Conservation (phyloP, 2,797 vertebrate species). For the Jordanella pulchra region DNA sequence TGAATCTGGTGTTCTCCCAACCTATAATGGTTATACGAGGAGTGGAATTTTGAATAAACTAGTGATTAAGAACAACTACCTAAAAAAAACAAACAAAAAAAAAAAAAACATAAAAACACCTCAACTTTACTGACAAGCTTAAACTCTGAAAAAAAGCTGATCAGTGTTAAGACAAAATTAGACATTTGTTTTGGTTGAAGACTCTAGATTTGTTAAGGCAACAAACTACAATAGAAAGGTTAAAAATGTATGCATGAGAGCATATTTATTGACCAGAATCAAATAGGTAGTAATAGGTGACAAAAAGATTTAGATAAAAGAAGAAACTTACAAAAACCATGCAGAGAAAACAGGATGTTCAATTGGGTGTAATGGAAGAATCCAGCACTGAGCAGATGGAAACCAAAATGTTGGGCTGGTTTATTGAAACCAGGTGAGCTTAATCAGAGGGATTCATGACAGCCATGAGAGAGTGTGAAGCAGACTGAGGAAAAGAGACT, state of each 20-base stretch:
- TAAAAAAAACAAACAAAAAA: no score
- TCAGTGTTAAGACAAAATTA: neutral
- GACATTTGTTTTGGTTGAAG: neutral
- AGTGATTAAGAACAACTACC: no score
- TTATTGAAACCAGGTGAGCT: neutral
- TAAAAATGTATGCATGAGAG: neutral
- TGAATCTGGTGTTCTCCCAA: slow-evolving; percentile 1
- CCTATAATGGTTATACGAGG: neutral
- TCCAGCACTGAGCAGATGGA: no score
- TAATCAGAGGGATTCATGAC: neutral
- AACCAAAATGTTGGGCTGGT: neutral
- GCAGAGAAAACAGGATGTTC: neutral
- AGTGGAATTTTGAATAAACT: no score
- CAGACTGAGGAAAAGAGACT: neutral
- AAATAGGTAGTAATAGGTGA: neutral
- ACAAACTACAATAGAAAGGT: neutral
- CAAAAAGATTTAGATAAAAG: neutral
- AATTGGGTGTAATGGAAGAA: neutral
- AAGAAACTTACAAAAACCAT: neutral
- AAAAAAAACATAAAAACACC: neutral
- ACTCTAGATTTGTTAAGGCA: neutral
- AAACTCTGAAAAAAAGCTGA: neutral
- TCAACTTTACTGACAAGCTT: neutral
- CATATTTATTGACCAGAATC: neutral
- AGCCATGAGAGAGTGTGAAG: neutral